Evolutionary conservation across 92 coral and sea anemone species (phyloP).

Genomic region (Siderastrea radians): DNA sequence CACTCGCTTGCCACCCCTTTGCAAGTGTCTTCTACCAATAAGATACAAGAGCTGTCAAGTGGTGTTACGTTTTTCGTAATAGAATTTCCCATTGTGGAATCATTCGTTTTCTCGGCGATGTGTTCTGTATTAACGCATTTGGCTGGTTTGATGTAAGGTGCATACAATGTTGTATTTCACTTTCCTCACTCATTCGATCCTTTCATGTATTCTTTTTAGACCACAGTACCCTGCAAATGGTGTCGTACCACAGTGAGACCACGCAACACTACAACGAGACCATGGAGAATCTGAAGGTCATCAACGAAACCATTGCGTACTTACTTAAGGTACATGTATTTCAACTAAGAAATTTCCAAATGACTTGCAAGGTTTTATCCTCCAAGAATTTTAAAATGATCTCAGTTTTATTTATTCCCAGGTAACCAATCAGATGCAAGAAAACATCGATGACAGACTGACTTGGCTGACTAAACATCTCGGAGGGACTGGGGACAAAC

Average conservation of each 20-base stretch:
- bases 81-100: too few species aligned
- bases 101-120: too few species aligned
- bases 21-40: too few species aligned
- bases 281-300: conserved; percentile 79
- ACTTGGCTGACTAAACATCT: conserved; percentile 91
- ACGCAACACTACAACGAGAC: conserved; percentile 85
- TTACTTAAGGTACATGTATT: conserved; percentile 72
- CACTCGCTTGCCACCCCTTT: too few species aligned
- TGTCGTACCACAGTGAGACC: conserved; percentile 84
- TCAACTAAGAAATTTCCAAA: neutral
- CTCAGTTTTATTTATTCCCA: conserved; percentile 15
- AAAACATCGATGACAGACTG: conserved; percentile 81
- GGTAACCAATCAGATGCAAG: conserved; percentile 89
- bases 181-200: neutral
- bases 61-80: too few species aligned
- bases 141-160: neutral
- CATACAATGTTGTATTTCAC: too few species aligned
- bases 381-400: neutral
- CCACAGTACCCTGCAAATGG: conserved; percentile 89
- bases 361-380: too few species aligned
- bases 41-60: too few species aligned
- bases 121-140: neutral
- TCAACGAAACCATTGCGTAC: conserved; percentile 87
- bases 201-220: conserved; percentile 47
- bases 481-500: conserved; percentile 97